A percentile compares a stretch with the other conserved stretches of the same genome.
Conservation (phyloP, 2,113 vertebrate species). For the Psettodes erumei region DNA sequence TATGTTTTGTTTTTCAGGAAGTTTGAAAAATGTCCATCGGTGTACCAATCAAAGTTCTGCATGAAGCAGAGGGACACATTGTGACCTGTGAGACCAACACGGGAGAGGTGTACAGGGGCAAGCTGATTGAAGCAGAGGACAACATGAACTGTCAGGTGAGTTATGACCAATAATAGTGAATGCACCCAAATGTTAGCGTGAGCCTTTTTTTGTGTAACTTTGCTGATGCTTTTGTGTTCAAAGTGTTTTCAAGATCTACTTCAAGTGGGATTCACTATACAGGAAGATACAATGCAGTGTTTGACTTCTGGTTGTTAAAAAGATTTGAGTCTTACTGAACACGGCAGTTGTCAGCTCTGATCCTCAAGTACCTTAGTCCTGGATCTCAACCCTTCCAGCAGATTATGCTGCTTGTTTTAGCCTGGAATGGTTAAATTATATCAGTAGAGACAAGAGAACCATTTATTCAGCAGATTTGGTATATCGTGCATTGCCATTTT, state of each 20-base stretch:
- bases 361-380: neutral
- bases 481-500: neutral
- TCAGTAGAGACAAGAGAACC: neutral
- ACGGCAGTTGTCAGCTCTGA: neutral
- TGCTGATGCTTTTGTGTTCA: neutral
- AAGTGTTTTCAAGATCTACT: too few relatives aligned
- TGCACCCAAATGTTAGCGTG: too few relatives aligned
- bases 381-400: neutral
- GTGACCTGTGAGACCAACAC: slow-evolving; percentile 98
- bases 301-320: neutral
- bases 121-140: slow-evolving; percentile 97
- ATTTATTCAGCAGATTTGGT: neutral
- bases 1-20: slow-evolving; percentile 32
- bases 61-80: slow-evolving; percentile 97
- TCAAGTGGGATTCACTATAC: too few relatives aligned
- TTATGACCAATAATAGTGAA: too few relatives aligned
- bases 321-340: neutral
- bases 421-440: too few relatives aligned
- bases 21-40: slow-evolving; percentile 91
- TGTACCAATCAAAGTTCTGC: slow-evolving; percentile 97
- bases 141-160: slow-evolving; percentile 98
- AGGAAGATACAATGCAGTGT: neutral
- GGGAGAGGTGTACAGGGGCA: slow-evolving; percentile 95
- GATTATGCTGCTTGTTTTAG: too few relatives aligned
- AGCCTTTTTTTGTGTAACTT: too few relatives aligned